Evolutionary conservation across 1,140 invertebrate species (phyloP).

Genomic region (Andricus grossulariae): DNA sequence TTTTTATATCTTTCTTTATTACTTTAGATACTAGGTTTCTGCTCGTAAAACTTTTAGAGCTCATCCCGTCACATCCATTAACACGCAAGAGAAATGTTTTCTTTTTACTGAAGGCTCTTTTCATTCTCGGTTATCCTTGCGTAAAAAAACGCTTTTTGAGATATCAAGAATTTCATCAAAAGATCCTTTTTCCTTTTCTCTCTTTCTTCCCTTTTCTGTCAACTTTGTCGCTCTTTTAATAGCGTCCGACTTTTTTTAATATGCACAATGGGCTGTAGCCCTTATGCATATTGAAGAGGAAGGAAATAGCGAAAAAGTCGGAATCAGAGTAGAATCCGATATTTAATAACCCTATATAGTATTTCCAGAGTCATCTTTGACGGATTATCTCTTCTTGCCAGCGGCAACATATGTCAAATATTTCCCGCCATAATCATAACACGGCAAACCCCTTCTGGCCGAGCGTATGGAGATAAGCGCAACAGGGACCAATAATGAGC

Average conservation of each 20-base stretch:
- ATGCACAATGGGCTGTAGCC: neutral
- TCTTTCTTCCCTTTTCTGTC: neutral
- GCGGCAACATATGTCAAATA: too few species aligned
- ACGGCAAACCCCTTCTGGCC: too few species aligned
- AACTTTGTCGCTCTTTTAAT: conserved; percentile 19
- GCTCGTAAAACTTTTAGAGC: neutral
- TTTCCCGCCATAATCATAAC: too few species aligned
- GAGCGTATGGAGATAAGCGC: too few species aligned
- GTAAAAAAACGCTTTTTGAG: neutral
- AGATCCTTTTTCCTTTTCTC: neutral
- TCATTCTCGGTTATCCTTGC: conserved; percentile 2
- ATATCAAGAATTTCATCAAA: conserved; percentile 7
- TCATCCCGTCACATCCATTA: neutral
- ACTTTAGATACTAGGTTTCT: neutral
- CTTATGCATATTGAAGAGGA: conserved; percentile 14
- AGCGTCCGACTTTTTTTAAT: neutral
- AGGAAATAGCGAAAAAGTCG: neutral
- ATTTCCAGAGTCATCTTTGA: neutral
- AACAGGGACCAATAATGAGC: too few species aligned
- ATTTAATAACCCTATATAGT: neutral
- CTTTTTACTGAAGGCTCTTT: conserved; percentile 5
- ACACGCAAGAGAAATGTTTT: conserved; percentile 9
- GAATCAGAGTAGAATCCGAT: neutral
- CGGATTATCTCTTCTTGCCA: too few species aligned
- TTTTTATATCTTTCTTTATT: too few species aligned